Percentiles rank a stretch among this genome's conserved stretches.
Evolutionary conservation across 1,140 invertebrate species (phyloP).

Genomic region (Drosophila quadrilineata): DNA sequence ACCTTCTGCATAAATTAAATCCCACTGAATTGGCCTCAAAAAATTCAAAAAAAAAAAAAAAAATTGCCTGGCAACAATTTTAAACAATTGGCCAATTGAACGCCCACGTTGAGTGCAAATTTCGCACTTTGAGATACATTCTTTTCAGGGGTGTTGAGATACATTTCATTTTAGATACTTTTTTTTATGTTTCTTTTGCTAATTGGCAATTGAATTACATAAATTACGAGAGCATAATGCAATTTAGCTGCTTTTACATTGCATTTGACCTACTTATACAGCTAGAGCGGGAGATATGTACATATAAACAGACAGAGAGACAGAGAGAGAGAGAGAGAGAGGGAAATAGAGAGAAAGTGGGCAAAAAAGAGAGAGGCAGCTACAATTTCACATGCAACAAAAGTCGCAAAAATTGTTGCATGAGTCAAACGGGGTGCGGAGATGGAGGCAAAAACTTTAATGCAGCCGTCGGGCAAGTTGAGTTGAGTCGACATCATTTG

Average conservation of each 20-base stretch:
- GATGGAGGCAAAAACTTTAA: slow-evolving; percentile 20
- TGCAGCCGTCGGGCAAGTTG: slow-evolving; percentile 12
- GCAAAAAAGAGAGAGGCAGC: too few species aligned
- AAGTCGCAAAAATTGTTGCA: neutral
- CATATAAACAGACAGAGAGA: slow-evolving; percentile 10
- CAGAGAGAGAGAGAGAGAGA: neutral
- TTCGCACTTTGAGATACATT: slow-evolving; percentile 36
- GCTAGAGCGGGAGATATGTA: slow-evolving; percentile 2
- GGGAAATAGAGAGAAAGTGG: neutral
- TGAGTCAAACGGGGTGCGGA: neutral
- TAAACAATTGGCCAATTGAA: slow-evolving; percentile 19
- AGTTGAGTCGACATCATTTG: slow-evolving; percentile 16
- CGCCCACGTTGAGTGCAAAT: neutral
- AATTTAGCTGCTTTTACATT: slow-evolving; percentile 44
- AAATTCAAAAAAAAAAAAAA: too few species aligned
- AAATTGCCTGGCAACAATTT: neutral
- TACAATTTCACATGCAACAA: too few species aligned
- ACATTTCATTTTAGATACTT: slow-evolving; percentile 12
- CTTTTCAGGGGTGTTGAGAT: neutral
- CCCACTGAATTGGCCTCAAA: too few species aligned
- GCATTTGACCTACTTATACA: slow-evolving; percentile 52
- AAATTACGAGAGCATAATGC: slow-evolving; percentile 52
- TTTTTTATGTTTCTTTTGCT: slow-evolving; percentile 37
- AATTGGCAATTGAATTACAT: slow-evolving; percentile 68
- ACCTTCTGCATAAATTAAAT: too few species aligned